Evolutionary conservation across 2,888 invertebrate genomes (phyloP).

Genomic region (Coecobrya sp.): DNA sequence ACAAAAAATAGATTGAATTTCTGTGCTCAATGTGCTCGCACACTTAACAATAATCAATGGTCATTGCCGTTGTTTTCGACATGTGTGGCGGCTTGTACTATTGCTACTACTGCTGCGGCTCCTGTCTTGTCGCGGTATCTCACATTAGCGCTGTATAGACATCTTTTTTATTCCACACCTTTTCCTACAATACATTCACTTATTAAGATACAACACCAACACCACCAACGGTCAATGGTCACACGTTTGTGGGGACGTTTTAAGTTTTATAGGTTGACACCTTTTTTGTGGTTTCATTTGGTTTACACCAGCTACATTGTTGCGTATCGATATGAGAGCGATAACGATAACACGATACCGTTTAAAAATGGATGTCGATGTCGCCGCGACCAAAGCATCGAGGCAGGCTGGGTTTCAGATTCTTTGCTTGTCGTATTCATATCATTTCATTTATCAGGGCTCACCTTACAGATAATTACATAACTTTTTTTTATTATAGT

Average conservation of each 20-base stretch:
- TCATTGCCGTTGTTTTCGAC: constrained; percentile 40
- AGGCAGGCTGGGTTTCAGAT: constrained; percentile 18
- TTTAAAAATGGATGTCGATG: neutral
- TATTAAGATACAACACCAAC: constrained; percentile 1
- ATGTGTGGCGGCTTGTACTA: constrained; percentile 40
- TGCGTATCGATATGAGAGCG: neutral
- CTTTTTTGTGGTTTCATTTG: constrained; percentile 58
- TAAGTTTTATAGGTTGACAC: constrained; percentile 52
- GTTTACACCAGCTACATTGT: neutral
- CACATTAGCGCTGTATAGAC: constrained; percentile 2
- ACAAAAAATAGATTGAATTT: constrained; percentile 45
- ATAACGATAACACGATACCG: neutral
- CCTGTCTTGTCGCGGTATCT: constrained; percentile 42
- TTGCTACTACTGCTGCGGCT: neutral
- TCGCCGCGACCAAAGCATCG: constrained; percentile 8
- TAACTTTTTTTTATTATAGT: neutral
- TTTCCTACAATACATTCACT: neutral
- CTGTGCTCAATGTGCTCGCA: constrained; percentile 39
- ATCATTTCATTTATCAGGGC: neutral
- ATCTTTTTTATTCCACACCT: constrained; percentile 47
- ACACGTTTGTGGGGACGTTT: neutral
- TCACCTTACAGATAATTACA: constrained; percentile 43
- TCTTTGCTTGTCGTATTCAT: neutral
- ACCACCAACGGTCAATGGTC: neutral
- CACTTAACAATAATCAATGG: constrained; percentile 46